Conservation (phyloP, 2,113 vertebrate genomes). For the Tonatia bakeri region DNA sequence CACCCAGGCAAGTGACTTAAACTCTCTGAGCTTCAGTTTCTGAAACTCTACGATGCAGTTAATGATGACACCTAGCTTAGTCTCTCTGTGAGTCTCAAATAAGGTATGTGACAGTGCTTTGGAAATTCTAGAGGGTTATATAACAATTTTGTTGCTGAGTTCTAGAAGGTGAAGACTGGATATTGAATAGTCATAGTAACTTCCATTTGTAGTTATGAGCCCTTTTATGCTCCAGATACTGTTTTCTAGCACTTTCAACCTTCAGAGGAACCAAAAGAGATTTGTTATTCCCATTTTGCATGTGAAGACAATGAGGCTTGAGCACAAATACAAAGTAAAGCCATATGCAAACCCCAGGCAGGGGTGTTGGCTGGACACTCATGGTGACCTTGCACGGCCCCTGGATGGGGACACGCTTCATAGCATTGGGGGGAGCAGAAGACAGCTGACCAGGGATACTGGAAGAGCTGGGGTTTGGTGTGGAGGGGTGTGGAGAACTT, state of each 20-base stretch:
- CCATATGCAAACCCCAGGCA: not conserved
- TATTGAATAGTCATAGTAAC: not conserved
- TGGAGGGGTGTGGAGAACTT: not conserved
- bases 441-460: accelerated
- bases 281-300: not conserved
- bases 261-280: not conserved
- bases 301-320: accelerated
- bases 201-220: not conserved
- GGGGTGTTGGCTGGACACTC: accelerated
- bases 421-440: not conserved
- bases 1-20: not conserved
- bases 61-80: not conserved
- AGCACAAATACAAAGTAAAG: not conserved
- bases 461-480: not conserved
- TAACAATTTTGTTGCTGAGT: not conserved
- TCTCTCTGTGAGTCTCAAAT: not conserved
- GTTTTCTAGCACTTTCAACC: not conserved
- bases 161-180: not conserved
- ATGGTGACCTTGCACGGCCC: not conserved
- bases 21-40: not conserved
- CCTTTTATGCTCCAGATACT: not conserved
- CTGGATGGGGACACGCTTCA: no score
- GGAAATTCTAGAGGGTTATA: not conserved
- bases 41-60: not conserved
- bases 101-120: not conserved